Conservation (phyloP, 2,888 invertebrate genomes). For the Polietes domitor region DNA sequence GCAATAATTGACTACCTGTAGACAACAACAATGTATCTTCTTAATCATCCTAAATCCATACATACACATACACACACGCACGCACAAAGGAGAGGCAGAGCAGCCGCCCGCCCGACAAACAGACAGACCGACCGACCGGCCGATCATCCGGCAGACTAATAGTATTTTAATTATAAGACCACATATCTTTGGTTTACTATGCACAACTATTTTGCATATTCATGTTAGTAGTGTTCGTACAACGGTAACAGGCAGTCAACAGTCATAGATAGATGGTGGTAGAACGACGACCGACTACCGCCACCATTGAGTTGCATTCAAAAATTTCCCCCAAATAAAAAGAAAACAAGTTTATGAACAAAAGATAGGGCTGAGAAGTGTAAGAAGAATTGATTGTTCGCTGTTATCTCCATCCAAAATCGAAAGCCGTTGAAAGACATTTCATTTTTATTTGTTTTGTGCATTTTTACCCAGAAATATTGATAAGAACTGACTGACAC, state of each 20-base stretch:
- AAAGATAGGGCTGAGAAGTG: neutral
- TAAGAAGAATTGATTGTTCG: constrained; percentile 2
- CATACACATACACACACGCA: constrained; percentile 2
- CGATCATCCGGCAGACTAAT: constrained; percentile 31
- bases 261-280: constrained; percentile 44
- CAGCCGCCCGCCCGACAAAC: neutral
- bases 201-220: constrained; percentile 37
- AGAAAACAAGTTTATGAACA: constrained; percentile 10
- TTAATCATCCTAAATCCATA: constrained; percentile 29
- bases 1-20: constrained; percentile 55
- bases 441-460: constrained; percentile 1
- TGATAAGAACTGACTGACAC: neutral
- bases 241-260: constrained; percentile 31
- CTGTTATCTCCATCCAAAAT: constrained; percentile 20
- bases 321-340: neutral
- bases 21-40: neutral
- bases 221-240: constrained; percentile 32
- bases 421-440: neutral
- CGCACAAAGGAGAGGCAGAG: neutral
- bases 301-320: neutral
- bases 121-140: neutral
- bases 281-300: neutral
- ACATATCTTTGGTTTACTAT: constrained; percentile 17
- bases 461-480: constrained; percentile 29
- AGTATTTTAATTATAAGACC: constrained; percentile 42